Conservation (phyloP, 1,140 invertebrate genomes). For the Helicorthomorpha holstii region DNA sequence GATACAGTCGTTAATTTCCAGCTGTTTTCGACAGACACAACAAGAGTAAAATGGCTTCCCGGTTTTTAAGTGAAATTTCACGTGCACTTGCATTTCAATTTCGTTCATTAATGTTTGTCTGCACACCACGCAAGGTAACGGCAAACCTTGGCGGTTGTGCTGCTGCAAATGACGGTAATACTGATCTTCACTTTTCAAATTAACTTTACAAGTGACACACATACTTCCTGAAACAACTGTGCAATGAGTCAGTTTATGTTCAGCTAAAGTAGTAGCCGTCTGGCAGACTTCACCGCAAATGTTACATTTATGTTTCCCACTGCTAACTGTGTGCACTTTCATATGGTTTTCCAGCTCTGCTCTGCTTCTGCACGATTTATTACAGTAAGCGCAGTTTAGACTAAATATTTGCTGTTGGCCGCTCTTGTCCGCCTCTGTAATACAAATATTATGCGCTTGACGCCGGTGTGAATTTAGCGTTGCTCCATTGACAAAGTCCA, state of each 20-base stretch:
- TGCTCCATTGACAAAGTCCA: constrained; percentile 38
- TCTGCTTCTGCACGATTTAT: constrained; percentile 67
- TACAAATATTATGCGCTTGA: constrained; percentile 34
- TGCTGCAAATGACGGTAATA: constrained; percentile 50
- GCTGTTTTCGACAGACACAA: constrained; percentile 34
- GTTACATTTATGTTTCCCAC: constrained; percentile 76
- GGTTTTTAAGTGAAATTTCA: constrained; percentile 45
- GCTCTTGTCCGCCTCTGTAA: constrained; percentile 10
- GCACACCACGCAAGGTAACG: constrained; percentile 68
- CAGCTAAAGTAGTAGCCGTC: constrained; percentile 60
- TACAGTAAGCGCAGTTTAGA: constrained; percentile 72
- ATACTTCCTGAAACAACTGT: constrained; percentile 62
- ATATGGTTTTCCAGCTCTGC: constrained; percentile 79
- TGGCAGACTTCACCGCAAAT: constrained; percentile 86
- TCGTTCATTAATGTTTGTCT: constrained; percentile 77
- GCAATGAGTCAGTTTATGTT: constrained; percentile 83
- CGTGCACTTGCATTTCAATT: constrained; percentile 72
- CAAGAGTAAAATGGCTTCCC: constrained; percentile 33
- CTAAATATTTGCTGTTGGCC: constrained; percentile 34
- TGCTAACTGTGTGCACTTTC: constrained; percentile 35
- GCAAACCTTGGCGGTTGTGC: constrained; percentile 40
- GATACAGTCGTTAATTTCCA: constrained; percentile 22
- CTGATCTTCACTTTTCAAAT: constrained; percentile 24
- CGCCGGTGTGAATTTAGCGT: constrained; percentile 46
- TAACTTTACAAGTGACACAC: constrained; percentile 25